Percentiles rank a stretch among this genome's conserved stretches.
Conservation (phyloP, 2,888 invertebrate species). For the Tridacna gigas region DNA sequence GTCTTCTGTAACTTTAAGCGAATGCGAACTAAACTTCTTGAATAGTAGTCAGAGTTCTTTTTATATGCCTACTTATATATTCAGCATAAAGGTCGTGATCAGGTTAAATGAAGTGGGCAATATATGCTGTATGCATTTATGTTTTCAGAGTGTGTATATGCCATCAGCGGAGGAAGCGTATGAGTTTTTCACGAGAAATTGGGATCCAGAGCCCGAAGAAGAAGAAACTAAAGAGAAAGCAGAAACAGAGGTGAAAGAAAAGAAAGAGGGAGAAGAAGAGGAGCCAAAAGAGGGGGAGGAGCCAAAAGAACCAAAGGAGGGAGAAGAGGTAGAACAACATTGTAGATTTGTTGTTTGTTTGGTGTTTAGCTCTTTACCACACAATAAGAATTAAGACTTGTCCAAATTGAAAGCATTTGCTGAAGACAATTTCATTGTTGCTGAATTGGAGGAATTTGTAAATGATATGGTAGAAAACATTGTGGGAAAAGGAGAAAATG, state of each 20-base stretch:
- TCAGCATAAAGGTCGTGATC: too few relatives aligned
- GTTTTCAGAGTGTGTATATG: constrained; percentile 68
- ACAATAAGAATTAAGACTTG: not conserved
- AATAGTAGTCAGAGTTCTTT: too few relatives aligned
- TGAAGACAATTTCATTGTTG: not conserved
- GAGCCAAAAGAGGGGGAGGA: constrained; percentile 51
- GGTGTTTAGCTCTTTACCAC: not conserved
- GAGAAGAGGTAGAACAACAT: constrained; percentile 29
- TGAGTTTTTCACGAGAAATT: constrained; percentile 86
- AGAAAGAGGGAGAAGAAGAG: constrained; percentile 67
- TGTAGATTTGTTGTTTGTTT: not conserved
- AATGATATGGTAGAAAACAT: not conserved
- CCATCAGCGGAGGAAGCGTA: constrained; percentile 83
- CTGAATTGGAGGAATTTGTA: too few relatives aligned
- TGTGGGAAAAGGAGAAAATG: not conserved
- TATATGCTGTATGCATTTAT: too few relatives aligned
- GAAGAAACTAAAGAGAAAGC: constrained; percentile 66
- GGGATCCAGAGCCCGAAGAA: constrained; percentile 80
- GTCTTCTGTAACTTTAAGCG: too few relatives aligned
- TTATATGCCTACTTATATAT: too few relatives aligned
- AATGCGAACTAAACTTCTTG: too few relatives aligned
- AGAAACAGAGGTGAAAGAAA: constrained; percentile 63
- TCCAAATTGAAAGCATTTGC: not conserved
- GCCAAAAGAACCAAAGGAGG: constrained; percentile 50
- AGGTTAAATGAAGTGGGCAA: too few relatives aligned